A percentile compares a stretch with the other conserved stretches of the same genome.
Conservation (phyloP, 2,888 invertebrate species). For the Philereme vetulata region DNA sequence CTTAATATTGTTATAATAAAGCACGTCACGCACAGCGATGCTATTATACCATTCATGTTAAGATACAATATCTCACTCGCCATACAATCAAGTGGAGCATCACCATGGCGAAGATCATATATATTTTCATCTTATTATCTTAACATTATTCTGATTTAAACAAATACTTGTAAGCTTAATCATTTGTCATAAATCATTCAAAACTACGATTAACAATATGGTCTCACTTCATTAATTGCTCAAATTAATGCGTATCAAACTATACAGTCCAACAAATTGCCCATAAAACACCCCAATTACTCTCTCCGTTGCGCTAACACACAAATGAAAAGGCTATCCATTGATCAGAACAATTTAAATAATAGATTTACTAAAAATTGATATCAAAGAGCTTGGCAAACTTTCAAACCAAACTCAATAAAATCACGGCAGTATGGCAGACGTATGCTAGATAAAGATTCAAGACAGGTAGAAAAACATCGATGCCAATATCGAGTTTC, state of each 20-base stretch:
- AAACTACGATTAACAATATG: conserved; percentile 14
- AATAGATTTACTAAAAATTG: not conserved
- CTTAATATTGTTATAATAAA: too few relatives aligned
- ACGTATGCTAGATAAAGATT: not conserved
- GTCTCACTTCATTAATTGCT: conserved; percentile 5
- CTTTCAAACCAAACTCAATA: not conserved
- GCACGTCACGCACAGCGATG: too few relatives aligned
- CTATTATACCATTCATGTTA: too few relatives aligned
- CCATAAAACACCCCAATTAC: conserved; percentile 2
- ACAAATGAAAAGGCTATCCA: conserved; percentile 13
- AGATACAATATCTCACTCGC: too few relatives aligned
- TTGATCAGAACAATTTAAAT: not conserved
- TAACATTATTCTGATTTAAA: too few relatives aligned
- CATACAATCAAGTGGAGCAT: too few relatives aligned
- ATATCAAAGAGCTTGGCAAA: not conserved
- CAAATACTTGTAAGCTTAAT: too few relatives aligned
- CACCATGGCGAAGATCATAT: too few relatives aligned
- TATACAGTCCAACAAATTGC: conserved; percentile 7
- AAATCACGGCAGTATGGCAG: not conserved
- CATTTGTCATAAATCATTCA: not conserved
- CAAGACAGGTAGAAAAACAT: not conserved
- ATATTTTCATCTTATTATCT: too few relatives aligned
- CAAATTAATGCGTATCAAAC: conserved; percentile 13
- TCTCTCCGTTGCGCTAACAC: conserved; percentile 6
- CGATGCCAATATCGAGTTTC: not conserved